Evolutionary conservation across 2,888 invertebrate species (phyloP).

Genomic region (Rhabditophanes sp.): DNA sequence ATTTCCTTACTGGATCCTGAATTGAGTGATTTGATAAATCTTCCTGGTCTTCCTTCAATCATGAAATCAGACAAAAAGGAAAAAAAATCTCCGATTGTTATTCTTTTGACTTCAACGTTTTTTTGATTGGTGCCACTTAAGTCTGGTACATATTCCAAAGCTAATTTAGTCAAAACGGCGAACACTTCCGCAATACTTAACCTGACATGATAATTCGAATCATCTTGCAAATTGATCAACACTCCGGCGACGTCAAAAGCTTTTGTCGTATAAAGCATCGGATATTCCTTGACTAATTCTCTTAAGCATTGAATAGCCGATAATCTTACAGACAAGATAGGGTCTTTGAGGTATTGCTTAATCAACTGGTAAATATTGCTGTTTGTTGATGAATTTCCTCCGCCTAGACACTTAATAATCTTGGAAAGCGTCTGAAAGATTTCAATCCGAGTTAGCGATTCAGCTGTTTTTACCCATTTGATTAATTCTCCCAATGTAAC

Average conservation of each 20-base stretch:
- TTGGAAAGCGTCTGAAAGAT: constrained; percentile 91
- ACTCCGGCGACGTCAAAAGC: too few species aligned
- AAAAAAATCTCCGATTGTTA: too few species aligned
- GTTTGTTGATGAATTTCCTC: constrained; percentile 61
- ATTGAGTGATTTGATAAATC: too few species aligned
- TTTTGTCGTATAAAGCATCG: constrained; percentile 63
- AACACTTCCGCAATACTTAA: constrained; percentile 79
- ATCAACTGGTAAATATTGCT: constrained; percentile 55
- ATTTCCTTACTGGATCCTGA: too few species aligned
- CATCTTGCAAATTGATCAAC: constrained; percentile 66
- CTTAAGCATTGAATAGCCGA: constrained; percentile 70
- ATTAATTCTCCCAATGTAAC: too few species aligned
- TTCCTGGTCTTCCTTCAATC: too few species aligned
- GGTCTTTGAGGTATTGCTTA: constrained; percentile 74
- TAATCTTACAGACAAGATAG: constrained; percentile 76
- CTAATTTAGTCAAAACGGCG: constrained; percentile 64
- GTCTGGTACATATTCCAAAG: too few species aligned
- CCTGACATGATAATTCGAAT: constrained; percentile 74
- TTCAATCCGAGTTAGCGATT: constrained; percentile 86
- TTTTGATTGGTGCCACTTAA: too few species aligned
- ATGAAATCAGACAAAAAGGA: too few species aligned
- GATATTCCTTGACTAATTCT: constrained; percentile 71
- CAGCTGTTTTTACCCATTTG: constrained; percentile 74
- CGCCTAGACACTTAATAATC: constrained; percentile 78
- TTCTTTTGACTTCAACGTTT: too few species aligned